Base-by-base conservation (phyloP, 64 coral and sea anemone species). In the Actinia tenebrosa region DNA sequence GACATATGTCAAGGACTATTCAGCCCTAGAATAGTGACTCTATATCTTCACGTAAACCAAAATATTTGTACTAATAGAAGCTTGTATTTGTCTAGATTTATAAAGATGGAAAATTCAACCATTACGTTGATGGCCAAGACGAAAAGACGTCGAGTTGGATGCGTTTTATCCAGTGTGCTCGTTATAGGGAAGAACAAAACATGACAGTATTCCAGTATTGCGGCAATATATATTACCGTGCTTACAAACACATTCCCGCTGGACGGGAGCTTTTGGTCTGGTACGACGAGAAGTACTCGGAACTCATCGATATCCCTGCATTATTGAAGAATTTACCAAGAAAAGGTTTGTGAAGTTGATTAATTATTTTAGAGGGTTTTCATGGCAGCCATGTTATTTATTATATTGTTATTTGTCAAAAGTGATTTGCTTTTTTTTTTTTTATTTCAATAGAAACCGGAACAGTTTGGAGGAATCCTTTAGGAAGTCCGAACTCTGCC, bases 171-270 rank as follows among this genome's bases (percentile, higher is more conserved):
- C 93, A 94, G 69, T 98, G 95, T 23, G 95, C 95, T 10, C 92
- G 95, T 9, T 91, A 94, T 80, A 94, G 84, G 71, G 95, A 98
- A 13, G 95, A 98, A 82, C 95, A 98, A 20, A 98, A 98, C 44
- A 98, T 98, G 95, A 98, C 95, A 0, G 92, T 98, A 84, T 98
- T 98, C 53, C 95, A 98, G 53, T 94, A 98, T 60, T 91, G 89
- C 82, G 95, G 95, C 10, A 98, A 92, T 50, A 89, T 98, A 56
- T 98, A 98, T 64, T 98, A 98, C 46, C 89, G 95, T 2, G 92
- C 95, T 1, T 94, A 91, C 47, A 91, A 91, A 50, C 69, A 93
- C 54, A 94, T 98, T 25, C 89, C 92, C 1, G 69, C 80, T 2
- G 92, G 84, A 23, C 53, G 80, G 25, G 95, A 98, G 30, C 77